Base-by-base conservation (phyloP, 2,797 vertebrate genomes). In the Peromyscus aztecus region DNA sequence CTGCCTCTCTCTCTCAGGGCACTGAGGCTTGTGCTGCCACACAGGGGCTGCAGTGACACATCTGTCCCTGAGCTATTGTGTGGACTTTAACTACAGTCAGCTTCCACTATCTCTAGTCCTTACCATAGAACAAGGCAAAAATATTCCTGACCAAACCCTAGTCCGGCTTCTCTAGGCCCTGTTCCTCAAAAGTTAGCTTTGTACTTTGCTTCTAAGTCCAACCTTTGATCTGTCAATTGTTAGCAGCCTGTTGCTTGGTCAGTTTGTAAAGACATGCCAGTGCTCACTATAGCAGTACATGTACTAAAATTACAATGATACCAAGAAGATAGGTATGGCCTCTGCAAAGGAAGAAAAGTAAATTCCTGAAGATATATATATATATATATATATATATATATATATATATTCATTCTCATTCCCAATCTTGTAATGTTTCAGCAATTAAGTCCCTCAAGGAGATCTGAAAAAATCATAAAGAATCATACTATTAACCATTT, bases 41-140 rank as follows among this genome's bases (percentile, higher is more conserved):
- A 3, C 2, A 14, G 0, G 0, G 6, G 8, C 34, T 78, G 0
- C 7, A 3, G 4, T 27, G 59, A 31, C 55, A 55, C 10, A 6
- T 1, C 2, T 85, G 24, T 46, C 75, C 43, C 43, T 46, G 6
- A 52, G 34, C 3, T 10, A 92, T 59, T 46, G 76, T 24, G 27
- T 31, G 29, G 9, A 23, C 2, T 19, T 8, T 76, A 57, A 31
- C 24, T 76, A 0, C 65, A 82, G 40, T 43, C 82, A 0, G 14
- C 16, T 75, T 69, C 1, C 2, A 57, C 23, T 49, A 8, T 71
- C 49, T 73, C 19, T 55, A 24, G 73, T 55, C 31, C 43, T 6
- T 24, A 59, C 12, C 31, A 29, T 4, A 16, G 61, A 1, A 17
- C 7, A 2, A 34, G 29, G 2, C 29, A 63, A 61, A 95, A 40